phyloP scores from a whole-genome alignment of 2,888 invertebrate genomes.

The Tipula unca region DNA sequence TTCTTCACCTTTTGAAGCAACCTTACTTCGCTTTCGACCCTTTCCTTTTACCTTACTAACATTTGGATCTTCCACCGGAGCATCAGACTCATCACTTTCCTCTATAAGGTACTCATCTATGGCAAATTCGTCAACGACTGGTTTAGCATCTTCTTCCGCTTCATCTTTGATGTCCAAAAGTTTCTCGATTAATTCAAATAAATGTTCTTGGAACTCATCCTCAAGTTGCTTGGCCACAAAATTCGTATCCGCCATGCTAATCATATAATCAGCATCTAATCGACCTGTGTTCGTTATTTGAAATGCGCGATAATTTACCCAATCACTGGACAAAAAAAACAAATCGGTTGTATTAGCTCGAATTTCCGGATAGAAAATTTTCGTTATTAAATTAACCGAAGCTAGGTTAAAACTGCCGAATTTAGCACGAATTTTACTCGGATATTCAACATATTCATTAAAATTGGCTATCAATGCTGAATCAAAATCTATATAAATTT shows the following conservation, averaged over 20 bases:
- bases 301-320: not conserved
- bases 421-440: not conserved
- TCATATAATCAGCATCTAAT: not conserved
- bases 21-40: not conserved
- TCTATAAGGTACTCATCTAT: not conserved
- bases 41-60: not conserved
- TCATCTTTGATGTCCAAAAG: not conserved
- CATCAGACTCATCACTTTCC: not conserved
- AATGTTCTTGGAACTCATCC: not conserved
- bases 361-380: not conserved
- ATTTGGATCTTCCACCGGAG: not conserved
- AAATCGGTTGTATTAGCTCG: not conserved
- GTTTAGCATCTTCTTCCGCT: not conserved
- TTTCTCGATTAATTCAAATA: not conserved
- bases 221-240: not conserved
- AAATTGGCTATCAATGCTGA: not conserved
- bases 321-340: not conserved
- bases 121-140: not conserved
- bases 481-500: not conserved
- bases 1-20: not conserved
- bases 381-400: not conserved
- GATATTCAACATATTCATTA: not conserved
- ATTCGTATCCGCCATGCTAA: not conserved
- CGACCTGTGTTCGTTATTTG: not conserved
- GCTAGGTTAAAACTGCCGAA: not conserved